These are phyloP conservation scores for Tridacna crocea DNA, from an alignment of 2,888 invertebrate genomes.

Conservation along the genomic window DNA sequence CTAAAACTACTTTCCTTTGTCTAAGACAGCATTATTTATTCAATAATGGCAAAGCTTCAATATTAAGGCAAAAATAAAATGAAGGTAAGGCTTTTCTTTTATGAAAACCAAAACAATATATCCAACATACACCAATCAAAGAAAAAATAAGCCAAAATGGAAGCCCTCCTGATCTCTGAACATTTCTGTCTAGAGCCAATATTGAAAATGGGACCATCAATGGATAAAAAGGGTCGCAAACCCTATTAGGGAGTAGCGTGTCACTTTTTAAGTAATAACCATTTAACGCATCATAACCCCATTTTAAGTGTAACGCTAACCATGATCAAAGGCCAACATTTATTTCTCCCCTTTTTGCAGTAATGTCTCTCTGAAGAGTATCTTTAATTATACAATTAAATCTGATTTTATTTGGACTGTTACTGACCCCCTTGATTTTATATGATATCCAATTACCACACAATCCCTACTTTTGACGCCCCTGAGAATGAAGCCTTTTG, in stretches of 20 bases:
- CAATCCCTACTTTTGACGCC: too few species aligned
- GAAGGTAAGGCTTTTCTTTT: too few species aligned
- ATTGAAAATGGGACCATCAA: too few species aligned
- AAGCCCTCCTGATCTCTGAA: neutral
- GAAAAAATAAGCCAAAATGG: neutral
- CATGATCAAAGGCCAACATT: neutral
- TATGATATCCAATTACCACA: neutral
- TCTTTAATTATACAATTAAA: conserved; percentile 28
- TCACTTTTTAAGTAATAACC: neutral
- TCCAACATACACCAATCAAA: neutral
- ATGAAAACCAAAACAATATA: too few species aligned
- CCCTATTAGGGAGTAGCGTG: neutral
- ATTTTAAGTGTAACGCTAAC: neutral
- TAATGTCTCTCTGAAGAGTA: conserved; percentile 4
- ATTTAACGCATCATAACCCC: neutral
- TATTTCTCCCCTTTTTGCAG: neutral
- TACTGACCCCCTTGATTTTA: neutral
- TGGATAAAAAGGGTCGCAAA: neutral
- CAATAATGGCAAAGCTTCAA: too few species aligned
- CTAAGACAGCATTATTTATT: too few species aligned
- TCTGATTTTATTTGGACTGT: conserved; percentile 12
- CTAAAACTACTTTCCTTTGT: too few species aligned
- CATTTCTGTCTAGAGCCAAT: too few species aligned
- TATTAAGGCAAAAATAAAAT: too few species aligned
- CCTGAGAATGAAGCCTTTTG: too few species aligned